phyloP scores from a whole-genome alignment of 2,888 invertebrate species.

The Scaptomyza parva region DNA sequence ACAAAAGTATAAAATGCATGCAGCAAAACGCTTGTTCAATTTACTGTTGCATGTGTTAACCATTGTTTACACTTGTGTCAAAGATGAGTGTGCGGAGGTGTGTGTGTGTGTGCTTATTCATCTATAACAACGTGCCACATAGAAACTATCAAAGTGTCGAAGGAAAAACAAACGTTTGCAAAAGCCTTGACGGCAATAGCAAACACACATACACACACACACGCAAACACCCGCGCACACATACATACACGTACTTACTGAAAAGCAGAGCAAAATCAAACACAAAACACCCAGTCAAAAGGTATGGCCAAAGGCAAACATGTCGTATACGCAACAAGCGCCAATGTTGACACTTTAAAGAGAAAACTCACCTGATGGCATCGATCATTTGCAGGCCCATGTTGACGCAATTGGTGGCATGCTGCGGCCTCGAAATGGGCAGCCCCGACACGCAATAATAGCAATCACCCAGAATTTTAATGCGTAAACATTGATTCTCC shows the following conservation, averaged over 20 bases:
- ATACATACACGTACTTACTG: neutral
- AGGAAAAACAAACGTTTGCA: constrained; percentile 56
- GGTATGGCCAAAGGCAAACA: constrained; percentile 57
- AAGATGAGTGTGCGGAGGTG: constrained; percentile 5
- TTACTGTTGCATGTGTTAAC: constrained; percentile 20
- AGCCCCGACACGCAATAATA: constrained; percentile 98
- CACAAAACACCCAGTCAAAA: constrained; percentile 44
- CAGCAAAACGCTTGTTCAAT: constrained; percentile 29
- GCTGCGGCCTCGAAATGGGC: constrained; percentile 96
- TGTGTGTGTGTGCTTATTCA: constrained; percentile 23
- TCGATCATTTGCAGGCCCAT: constrained; percentile 99
- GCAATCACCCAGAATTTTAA: constrained; percentile 98
- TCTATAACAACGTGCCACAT: constrained; percentile 19
- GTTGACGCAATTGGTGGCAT: constrained; percentile 97
- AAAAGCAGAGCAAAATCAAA: constrained; percentile 27
- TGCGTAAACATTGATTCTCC: constrained; percentile 98
- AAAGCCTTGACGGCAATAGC: constrained; percentile 45
- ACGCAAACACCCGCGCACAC: neutral
- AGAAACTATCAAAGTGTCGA: constrained; percentile 57
- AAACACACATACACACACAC: constrained; percentile 10
- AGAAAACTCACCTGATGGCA: constrained; percentile 90
- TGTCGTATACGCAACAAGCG: constrained; percentile 52
- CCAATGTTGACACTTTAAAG: constrained; percentile 50
- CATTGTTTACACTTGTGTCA: constrained; percentile 25
- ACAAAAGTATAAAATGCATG: constrained; percentile 4